Evolutionary conservation across 2,797 vertebrate genomes (phyloP).

Genomic region (Cryptoprocta ferox): DNA sequence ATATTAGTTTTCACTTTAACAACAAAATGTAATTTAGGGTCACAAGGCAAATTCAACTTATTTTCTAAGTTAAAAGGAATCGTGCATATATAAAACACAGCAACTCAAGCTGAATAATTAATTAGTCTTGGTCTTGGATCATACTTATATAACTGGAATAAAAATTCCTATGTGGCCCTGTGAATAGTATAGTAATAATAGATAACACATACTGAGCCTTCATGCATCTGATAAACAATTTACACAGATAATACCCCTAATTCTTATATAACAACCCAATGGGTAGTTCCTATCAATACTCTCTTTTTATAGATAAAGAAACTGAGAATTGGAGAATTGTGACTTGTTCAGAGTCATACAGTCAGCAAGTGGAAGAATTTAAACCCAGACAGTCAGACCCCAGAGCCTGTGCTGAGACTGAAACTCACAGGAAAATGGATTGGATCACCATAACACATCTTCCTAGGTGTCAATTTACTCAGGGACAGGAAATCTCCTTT

Average conservation of each 20-base stretch:
- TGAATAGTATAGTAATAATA: slow-evolving; percentile 6
- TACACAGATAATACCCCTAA: neutral
- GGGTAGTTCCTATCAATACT: neutral
- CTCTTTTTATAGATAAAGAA: neutral
- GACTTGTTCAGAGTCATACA: neutral
- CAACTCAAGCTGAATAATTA: neutral
- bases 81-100: neutral
- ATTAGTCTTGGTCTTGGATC: neutral
- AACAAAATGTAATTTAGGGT: slow-evolving; percentile 19
- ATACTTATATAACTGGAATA: neutral
- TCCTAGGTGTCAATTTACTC: neutral
- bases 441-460: neutral
- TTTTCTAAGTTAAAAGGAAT: neutral
- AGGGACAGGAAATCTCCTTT: neutral
- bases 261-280: neutral
- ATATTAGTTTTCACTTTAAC: neutral
- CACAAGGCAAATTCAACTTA: neutral
- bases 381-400: neutral
- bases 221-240: neutral
- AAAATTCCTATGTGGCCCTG: neutral
- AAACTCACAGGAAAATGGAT: neutral
- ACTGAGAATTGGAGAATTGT: neutral
- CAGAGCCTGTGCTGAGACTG: neutral
- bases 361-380: neutral
- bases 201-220: neutral